These are phyloP conservation scores for Catagonus wagneri DNA, from an alignment of 2,113 vertebrate genomes.

Conservation along the genomic window DNA sequence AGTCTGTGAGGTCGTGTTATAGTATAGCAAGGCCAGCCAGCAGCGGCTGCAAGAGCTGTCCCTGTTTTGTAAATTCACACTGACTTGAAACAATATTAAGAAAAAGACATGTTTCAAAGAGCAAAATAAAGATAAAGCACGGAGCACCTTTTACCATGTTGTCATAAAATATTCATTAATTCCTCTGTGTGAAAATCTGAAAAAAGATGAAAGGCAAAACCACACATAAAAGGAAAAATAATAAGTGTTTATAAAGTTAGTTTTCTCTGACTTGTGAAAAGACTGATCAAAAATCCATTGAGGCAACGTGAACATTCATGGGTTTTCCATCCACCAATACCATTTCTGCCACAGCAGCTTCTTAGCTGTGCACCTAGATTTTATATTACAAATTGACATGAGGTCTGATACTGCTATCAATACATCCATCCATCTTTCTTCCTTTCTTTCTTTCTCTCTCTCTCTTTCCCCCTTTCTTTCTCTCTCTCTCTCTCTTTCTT, in stretches of 20 bases:
- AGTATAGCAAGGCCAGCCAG: accelerated
- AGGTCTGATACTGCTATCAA: neutral
- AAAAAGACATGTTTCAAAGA: neutral
- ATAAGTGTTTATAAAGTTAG: neutral
- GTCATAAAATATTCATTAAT: constrained; percentile 28
- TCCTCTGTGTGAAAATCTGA: neutral
- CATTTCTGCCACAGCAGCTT: neutral
- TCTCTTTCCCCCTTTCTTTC: no score
- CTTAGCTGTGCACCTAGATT: neutral
- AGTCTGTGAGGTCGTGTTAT: accelerated
- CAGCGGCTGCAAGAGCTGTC: accelerated
- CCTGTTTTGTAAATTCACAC: neutral
- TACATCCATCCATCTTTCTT: neutral
- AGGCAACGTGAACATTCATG: neutral
- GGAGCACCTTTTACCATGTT: neutral
- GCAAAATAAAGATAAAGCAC: constrained; percentile 1
- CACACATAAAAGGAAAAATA: neutral
- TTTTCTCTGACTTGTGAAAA: neutral
- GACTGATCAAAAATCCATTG: neutral
- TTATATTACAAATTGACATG: neutral
- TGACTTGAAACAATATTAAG: neutral
- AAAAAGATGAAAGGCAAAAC: constrained; percentile 34
- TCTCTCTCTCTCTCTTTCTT: no score
- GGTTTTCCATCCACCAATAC: neutral
- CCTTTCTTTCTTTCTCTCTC: no score